A percentile compares a stretch with the other conserved stretches of the same genome.
Conservation (phyloP, 2,113 vertebrate genomes). For the Antechinus flavipes region DNA sequence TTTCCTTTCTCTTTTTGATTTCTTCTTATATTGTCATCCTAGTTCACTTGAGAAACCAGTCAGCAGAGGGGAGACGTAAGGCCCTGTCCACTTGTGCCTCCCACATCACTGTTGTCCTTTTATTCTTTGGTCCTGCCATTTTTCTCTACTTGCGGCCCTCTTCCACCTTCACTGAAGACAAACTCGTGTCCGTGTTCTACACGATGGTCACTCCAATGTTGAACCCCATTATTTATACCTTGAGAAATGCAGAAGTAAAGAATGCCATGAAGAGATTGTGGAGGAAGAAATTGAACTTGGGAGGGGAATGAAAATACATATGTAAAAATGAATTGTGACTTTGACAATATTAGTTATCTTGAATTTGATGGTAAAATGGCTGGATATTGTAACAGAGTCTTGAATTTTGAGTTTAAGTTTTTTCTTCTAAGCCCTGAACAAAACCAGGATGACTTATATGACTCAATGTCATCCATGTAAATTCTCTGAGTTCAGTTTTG, state of each 20-base stretch:
- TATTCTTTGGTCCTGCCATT: too few species aligned
- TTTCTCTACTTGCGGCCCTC: slow-evolving; percentile 44
- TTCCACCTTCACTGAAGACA: slow-evolving; percentile 57
- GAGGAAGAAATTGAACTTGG: neutral
- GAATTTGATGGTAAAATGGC: neutral
- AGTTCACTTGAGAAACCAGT: slow-evolving; percentile 49
- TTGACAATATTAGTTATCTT: neutral
- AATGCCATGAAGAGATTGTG: slow-evolving; percentile 16
- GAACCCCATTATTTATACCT: slow-evolving; percentile 69
- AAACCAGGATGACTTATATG: neutral
- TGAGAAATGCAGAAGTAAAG: slow-evolving; percentile 71
- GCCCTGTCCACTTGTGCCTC: too few species aligned
- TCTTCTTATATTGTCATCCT: slow-evolving; percentile 27
- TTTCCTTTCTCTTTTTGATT: slow-evolving; percentile 46
- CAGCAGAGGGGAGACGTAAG: slow-evolving; percentile 62
- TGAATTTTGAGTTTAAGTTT: too few species aligned
- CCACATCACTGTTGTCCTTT: too few species aligned
- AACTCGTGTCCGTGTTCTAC: slow-evolving; percentile 68
- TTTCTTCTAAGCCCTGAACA: neutral
- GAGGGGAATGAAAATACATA: neutral
- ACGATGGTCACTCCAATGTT: slow-evolving; percentile 55
- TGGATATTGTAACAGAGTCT: too few species aligned
- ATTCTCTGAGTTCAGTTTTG: neutral
- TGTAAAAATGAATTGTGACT: neutral
- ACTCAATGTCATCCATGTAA: neutral